A percentile compares a stretch with the other conserved stretches of the same genome.
phyloP scores from a whole-genome alignment of 2,888 invertebrate genomes.

The Cantharis flavilabris region DNA sequence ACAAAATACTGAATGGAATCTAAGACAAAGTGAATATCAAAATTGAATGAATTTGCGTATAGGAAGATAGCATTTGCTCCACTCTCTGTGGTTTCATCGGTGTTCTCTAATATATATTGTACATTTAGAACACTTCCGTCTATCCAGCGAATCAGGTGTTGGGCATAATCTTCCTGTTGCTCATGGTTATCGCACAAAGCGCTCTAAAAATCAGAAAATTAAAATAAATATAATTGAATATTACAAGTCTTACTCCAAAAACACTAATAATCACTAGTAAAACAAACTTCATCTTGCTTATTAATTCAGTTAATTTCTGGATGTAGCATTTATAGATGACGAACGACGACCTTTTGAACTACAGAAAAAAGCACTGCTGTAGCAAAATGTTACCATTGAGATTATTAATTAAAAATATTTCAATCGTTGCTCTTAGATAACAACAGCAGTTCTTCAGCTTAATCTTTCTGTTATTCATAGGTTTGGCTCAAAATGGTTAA shows the following conservation, averaged over 20 bases:
- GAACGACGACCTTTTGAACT: neutral
- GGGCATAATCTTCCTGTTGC: neutral
- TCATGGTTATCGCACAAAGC: neutral
- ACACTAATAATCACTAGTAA: neutral
- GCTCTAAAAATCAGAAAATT: neutral
- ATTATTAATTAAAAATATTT: too few relatives aligned
- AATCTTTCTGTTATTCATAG: too few relatives aligned
- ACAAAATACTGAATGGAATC: neutral
- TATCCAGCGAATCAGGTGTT: neutral
- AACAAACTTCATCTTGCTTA: neutral
- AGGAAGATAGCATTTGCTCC: neutral
- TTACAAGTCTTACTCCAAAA: neutral
- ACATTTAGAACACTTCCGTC: too few relatives aligned
- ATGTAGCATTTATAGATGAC: neutral
- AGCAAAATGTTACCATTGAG: too few relatives aligned
- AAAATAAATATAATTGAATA: neutral
- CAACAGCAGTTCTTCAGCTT: too few relatives aligned
- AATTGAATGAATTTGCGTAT: neutral
- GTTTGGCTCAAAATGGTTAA: too few relatives aligned
- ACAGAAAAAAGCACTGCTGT: neutral
- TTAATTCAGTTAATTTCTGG: neutral
- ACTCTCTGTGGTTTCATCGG: neutral
- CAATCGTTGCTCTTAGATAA: too few relatives aligned
- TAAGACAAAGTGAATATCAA: neutral
- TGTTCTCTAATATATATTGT: too few relatives aligned